Evolutionary conservation across 2,113 vertebrate genomes (phyloP).

Genomic region (Phasianus colchicus): DNA sequence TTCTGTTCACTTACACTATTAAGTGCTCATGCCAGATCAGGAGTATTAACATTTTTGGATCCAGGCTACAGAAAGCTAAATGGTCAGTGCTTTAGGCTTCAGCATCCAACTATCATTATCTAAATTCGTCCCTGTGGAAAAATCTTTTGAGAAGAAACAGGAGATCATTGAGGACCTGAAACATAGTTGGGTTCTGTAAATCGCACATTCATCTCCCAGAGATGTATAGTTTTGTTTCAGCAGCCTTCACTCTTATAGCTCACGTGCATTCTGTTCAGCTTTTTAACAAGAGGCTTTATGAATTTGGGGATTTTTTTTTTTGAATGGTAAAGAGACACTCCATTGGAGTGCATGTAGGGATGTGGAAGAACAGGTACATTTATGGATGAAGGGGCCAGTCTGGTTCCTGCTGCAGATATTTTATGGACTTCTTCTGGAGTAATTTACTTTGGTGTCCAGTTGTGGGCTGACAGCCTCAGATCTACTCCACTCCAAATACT

Average conservation of each 20-base stretch:
- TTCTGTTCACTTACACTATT: constrained; percentile 64
- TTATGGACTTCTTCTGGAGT: not conserved
- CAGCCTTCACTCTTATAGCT: not conserved
- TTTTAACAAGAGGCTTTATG: not conserved
- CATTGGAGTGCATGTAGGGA: accelerated
- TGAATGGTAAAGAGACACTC: not conserved
- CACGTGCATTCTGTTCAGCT: not conserved
- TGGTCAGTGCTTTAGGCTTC: not conserved
- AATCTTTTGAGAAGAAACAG: not conserved
- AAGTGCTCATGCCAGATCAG: constrained; percentile 54
- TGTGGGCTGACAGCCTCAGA: not conserved
- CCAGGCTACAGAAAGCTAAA: constrained; percentile 36
- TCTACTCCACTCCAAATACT: not conserved
- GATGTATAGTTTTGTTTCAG: not conserved
- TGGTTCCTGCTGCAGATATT: not conserved
- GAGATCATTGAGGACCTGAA: not conserved
- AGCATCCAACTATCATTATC: not conserved
- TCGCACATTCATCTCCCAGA: not conserved
- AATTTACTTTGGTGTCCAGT: not conserved
- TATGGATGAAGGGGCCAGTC: not conserved
- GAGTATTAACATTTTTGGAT: constrained; percentile 47
- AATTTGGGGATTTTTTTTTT: not conserved
- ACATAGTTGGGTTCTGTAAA: not conserved
- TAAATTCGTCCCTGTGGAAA: not conserved
- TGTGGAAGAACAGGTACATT: not conserved